Evolutionary conservation across 2,888 invertebrate genomes (phyloP), one percentile per base, ranked within the genome.

Genomic region (Phyllotreta cruciferae): DNA sequence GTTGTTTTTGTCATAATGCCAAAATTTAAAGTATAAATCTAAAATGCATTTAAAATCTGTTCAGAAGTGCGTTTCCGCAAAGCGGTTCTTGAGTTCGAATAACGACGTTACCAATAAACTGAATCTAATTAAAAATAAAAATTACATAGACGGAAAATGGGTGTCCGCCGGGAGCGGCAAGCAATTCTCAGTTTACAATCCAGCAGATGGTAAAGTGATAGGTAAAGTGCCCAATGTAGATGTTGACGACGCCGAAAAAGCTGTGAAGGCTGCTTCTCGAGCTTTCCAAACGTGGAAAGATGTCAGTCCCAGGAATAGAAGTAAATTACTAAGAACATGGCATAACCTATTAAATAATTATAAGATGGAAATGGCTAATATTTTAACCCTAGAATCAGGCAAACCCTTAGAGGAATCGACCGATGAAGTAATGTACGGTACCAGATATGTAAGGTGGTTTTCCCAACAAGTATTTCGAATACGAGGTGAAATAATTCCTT

Each of bases 371-470:
- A 80, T 96, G 47, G 93, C 95, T 0, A 81, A 86, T 74, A 87
- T 96, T 49, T 85, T 96, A 77, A 93, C 93, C 0, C 84, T 88
- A 0, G 96, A 96, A 81, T 88, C 90, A 56, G 99, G 99, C 0
- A 99, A 99, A 81, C 94, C 97, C 0, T 78, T 97, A 14, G 82
- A 84, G 7, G 98, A 99, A 83, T 86, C 98, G 0, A 83, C 86
- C 67, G 94, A 90, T 34, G 99, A 99, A 84, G 87, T 98, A 2
- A 83, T 81, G 1, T 99, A 98, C 82, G 97, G 96, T 0, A 93
- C 93, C 75, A 89, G 92, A 0, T 99, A 96, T 79, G 83, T 98
- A 9, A 98, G 99, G 75, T 98, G 96, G 94, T 99, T 92, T 82
- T 89, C 97, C 0, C 98, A 97, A 79, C 94, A 97, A 80, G 94